A percentile compares a stretch with the other conserved stretches of the same genome.
These are phyloP conservation scores for Halcyon chelicuti DNA, from an alignment of 2,797 vertebrate genomes.

Conservation along the genomic window DNA sequence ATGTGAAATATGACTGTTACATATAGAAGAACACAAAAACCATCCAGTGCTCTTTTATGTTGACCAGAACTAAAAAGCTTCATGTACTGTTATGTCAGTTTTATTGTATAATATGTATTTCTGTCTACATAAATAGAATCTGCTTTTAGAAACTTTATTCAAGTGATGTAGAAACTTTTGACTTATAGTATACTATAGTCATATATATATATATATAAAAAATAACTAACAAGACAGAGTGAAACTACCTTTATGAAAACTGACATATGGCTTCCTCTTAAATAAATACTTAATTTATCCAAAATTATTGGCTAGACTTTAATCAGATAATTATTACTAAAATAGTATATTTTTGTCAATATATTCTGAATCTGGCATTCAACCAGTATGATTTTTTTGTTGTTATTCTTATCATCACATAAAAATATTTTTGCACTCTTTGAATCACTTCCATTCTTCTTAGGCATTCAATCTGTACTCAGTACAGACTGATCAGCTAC, in stretches of 20 bases:
- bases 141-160: constrained; percentile 41
- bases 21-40: neutral
- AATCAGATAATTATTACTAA: neutral
- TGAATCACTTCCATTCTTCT: neutral
- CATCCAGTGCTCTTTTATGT: neutral
- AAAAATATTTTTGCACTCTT: neutral
- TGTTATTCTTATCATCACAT: neutral
- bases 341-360: neutral
- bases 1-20: neutral
- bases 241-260: constrained; percentile 6
- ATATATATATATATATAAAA: too few relatives aligned
- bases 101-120: neutral
- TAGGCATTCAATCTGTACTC: neutral
- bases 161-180: constrained; percentile 4
- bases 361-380: neutral
- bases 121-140: neutral
- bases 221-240: constrained; percentile 7
- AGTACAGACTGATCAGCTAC: neutral
- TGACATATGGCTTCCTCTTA: neutral
- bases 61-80: neutral
- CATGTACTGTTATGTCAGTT: neutral
- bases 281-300: neutral
- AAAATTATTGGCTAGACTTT: neutral
- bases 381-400: neutral
- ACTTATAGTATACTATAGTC: neutral